Evolutionary conservation across 2,888 invertebrate genomes (phyloP).

Genomic region (Eulithis testata): DNA sequence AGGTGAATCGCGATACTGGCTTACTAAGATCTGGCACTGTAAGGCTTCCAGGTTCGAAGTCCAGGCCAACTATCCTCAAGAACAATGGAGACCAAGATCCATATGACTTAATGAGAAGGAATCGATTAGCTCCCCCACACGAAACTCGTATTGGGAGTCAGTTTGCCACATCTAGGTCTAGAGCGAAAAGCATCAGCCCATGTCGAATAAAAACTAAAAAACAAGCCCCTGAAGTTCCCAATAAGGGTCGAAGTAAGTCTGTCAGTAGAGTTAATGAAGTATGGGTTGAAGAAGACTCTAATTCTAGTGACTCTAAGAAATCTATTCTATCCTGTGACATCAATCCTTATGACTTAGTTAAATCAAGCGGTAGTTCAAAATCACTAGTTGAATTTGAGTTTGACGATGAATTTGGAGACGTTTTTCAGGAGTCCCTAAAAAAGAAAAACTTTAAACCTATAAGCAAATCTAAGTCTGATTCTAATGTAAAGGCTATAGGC

Average conservation of each 20-base stretch:
- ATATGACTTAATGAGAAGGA: slow-evolving; percentile 93
- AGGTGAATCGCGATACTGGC: slow-evolving; percentile 73
- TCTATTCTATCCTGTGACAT: slow-evolving; percentile 93
- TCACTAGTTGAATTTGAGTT: slow-evolving; percentile 80
- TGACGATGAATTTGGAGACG: slow-evolving; percentile 79
- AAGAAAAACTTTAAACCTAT: slow-evolving; percentile 59
- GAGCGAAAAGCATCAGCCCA: slow-evolving; percentile 85
- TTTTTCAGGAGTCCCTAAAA: slow-evolving; percentile 71
- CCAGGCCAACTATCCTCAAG: slow-evolving; percentile 87
- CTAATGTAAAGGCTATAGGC: slow-evolving; percentile 86
- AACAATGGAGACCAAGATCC: slow-evolving; percentile 87
- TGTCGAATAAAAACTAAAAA: slow-evolving; percentile 83
- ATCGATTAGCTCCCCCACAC: slow-evolving; percentile 87
- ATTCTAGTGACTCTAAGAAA: slow-evolving; percentile 75
- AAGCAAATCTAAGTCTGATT: slow-evolving; percentile 73
- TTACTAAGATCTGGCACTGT: slow-evolving; percentile 86
- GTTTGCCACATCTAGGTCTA: slow-evolving; percentile 76
- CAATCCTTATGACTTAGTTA: slow-evolving; percentile 92
- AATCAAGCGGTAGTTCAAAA: slow-evolving; percentile 78
- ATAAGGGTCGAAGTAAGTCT: slow-evolving; percentile 76
- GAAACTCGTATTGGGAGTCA: slow-evolving; percentile 82
- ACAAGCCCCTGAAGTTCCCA: slow-evolving; percentile 72
- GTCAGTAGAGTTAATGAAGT: slow-evolving; percentile 78
- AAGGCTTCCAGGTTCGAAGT: slow-evolving; percentile 84
- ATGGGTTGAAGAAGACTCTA: slow-evolving; percentile 73